These are phyloP conservation scores for Drosophila parthenogenetica DNA, from an alignment of 2,888 invertebrate species.

Conservation along the genomic window DNA sequence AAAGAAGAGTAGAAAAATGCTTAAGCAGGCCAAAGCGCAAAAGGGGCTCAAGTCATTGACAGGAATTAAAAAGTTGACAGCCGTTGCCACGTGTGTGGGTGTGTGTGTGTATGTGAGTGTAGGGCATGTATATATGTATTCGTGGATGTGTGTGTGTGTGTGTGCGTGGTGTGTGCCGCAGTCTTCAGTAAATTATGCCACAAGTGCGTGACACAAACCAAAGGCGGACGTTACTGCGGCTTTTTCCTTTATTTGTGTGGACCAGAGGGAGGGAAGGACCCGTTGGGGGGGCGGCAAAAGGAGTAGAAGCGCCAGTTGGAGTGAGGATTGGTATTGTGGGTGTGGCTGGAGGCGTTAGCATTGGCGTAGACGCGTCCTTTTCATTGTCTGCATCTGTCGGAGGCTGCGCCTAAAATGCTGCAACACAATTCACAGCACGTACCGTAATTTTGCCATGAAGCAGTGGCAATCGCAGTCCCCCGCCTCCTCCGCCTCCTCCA, in stretches of 20 bases:
- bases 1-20: constrained; percentile 16
- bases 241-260: constrained; percentile 19
- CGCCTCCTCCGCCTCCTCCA: background rate
- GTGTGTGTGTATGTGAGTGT: constrained; percentile 7
- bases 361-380: constrained; percentile 34
- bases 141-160: constrained; percentile 5
- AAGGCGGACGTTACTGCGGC: constrained; percentile 45
- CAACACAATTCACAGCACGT: constrained; percentile 78
- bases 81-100: constrained; percentile 26
- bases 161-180: constrained; percentile 40
- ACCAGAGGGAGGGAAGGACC: background rate
- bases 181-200: constrained; percentile 75
- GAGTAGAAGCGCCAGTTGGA: background rate
- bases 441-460: constrained; percentile 71
- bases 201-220: constrained; percentile 76
- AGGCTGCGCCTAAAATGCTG: constrained; percentile 72
- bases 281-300: background rate
- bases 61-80: constrained; percentile 78
- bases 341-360: constrained; percentile 9
- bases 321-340: background rate
- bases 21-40: constrained; percentile 35
- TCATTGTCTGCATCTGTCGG: constrained; percentile 70
- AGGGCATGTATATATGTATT: no score
- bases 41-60: constrained; percentile 73
- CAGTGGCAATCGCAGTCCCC: constrained; percentile 10